phyloP scores from a whole-genome alignment of 2,888 invertebrate genomes.

The Cantharis lateralis region DNA sequence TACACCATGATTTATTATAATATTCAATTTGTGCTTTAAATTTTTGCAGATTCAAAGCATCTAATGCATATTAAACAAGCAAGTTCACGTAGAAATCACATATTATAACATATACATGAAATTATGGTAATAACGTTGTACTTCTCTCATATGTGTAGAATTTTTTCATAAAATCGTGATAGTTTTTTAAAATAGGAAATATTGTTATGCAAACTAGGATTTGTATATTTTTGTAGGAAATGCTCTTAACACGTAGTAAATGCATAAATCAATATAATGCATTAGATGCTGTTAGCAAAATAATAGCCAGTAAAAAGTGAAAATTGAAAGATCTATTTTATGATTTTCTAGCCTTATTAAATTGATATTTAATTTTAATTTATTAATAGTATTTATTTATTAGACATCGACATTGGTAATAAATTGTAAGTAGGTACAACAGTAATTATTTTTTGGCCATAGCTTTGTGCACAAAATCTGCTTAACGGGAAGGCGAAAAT shows the following conservation, averaged over 20 bases:
- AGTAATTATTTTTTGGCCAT: too few species aligned
- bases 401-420: too few species aligned
- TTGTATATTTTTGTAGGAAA: background rate
- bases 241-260: background rate
- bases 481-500: too few species aligned
- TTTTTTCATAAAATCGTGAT: conserved; percentile 2
- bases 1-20: background rate
- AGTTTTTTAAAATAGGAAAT: background rate
- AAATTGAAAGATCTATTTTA: background rate
- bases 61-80: background rate
- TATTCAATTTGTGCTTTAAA: background rate
- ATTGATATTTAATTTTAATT: too few species aligned
- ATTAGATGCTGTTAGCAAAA: background rate
- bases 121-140: background rate
- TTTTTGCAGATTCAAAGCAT: background rate
- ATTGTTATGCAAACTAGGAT: background rate
- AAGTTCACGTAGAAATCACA: background rate
- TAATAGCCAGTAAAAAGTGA: background rate
- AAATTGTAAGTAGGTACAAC: too few species aligned
- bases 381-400: too few species aligned
- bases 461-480: too few species aligned
- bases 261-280: background rate
- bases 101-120: background rate
- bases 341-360: background rate
- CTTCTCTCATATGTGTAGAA: background rate